Evolutionary conservation across 37 sponge, comb jelly and placozoan genomes (phyloP), one percentile per base, ranked within the genome.

Genomic region (Ianthella basta): DNA sequence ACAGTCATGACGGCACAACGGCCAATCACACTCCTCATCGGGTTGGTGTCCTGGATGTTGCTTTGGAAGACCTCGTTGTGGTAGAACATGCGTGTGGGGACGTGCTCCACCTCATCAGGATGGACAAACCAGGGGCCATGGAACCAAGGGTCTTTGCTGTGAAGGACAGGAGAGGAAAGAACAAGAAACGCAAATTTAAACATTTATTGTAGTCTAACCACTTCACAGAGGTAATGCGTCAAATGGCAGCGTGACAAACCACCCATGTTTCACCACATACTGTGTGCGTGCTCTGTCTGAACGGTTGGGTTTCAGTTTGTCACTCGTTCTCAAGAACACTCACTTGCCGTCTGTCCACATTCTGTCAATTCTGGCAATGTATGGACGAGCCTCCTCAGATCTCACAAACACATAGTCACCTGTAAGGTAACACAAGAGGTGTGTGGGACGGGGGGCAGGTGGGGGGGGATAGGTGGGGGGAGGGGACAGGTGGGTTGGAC

Each of bases 301-400:
- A n/a, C n/a, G n/a, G n/a, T n/a, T n/a, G n/a, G n/a, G n/a, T n/a
- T n/a, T n/a, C n/a, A n/a, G n/a, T n/a, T n/a, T n/a, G n/a, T n/a
- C n/a, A n/a, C n/a, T n/a, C n/a, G n/a, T n/a, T n/a, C n/a, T n/a
- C n/a, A n/a, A n/a, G n/a, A n/a, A n/a, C n/a, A n/a, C 92, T 92
- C 37, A 95, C 96, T 92, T 88, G 24, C 39, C 61, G 55, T 97
- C 97, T n/a, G 87, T 90, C 97, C 97, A 97, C 86, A 97, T 97
- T 16, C 79, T 66, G 24, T 97, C 95, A 55, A 97, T 95, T 20
- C 97, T 82, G 18, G 96, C 95, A 65, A 97, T 89, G 75, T 80
- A 97, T 1, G 96, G 91, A n/a, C 59, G n/a, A n/a, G 86, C 80
- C 72, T 95, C 81, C 57, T 97, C 96, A 14, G 96, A 91, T n/a